Base-by-base conservation (phyloP, 2,113 vertebrate species). In the Sprattus sprattus region DNA sequence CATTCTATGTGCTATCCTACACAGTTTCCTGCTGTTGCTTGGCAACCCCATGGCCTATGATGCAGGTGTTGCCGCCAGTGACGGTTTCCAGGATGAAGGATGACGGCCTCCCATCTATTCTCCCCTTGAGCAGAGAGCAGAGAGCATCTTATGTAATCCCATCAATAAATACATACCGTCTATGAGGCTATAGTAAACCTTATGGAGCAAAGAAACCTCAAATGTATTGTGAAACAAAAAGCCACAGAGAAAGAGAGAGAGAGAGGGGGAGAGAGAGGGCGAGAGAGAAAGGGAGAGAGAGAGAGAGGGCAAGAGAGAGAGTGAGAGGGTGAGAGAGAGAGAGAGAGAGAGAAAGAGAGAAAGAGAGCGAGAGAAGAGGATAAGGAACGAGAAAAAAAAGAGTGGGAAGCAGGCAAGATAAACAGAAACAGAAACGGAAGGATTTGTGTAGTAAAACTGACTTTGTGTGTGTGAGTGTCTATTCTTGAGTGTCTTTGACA, bases 31-130 rank as follows among this genome's bases (percentile, higher is more conserved):
- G 81, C 82, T 86, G 85, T 91, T 90, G 88, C 89, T 87, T 81
- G 85, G 89, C 88, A 89, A 90, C 89, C 13, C 22, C 32, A 46
- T 45, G 46, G 83, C 86, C 22, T 86, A 82, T 88, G 86, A 88
- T 67, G 82, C 84, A 84, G 83, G 82, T 88, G 88, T 83, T 88
- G 44, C 88, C 52, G 28, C 25, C 46, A 75, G 67, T 84, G 85
- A 82, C 47, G 85, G 82, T 85, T 83, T 81, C 71, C 81, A 81
- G 47, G 50, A 49, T 84, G 85, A 85, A 60, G 82, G 82, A 85
- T 82, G 81, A 67, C 50, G 25, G 20, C 52, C 49, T 45, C 78
- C 82, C 46, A n/a, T 57, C n/a, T 28, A 2, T 13, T 71, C 64
- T 71, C n/a, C 64, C 64, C 25, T 71, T 28, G 25, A 11, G 25